Evolutionary conservation across 2,888 invertebrate species (phyloP), one percentile per base, ranked within the genome.

Genomic region (Eutolmus rufibarbis): DNA sequence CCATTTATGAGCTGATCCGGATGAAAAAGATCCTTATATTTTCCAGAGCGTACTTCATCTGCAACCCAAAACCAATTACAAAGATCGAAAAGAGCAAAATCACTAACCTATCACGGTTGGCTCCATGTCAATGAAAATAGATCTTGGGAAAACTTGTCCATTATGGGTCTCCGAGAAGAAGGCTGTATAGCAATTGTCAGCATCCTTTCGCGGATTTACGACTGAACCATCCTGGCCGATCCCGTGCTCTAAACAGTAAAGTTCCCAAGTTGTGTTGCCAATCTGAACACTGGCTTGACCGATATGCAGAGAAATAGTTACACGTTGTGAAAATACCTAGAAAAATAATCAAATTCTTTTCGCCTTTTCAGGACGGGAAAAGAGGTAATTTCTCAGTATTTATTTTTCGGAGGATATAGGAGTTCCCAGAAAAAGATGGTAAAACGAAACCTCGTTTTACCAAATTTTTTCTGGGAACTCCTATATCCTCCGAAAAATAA

Each of bases 111-210:
- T 96, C 78, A 98, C 98, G 81, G 97, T 97, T 74, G 97, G 96
- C 92, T 98, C 98, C 89, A 97, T 93, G 91, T 98, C 98, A 86
- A 98, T 96, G 94, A 97, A 97, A 57, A 97, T 95, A 1, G 96
- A 96, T 89, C 97, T 93, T 1, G 97, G 97, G 78, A 97, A 97
- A 94, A 97, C 96, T 92, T 97, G 97, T 43, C 97, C 97, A 88
- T 95, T 91, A 89, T 95, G 96, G 5, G 97, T 97, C 92, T 97
- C 97, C 16, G 95, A 94, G 92, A 96, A 96, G 91, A 96, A 96
- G 1, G 96, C 95, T 89, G 95, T 95, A 91, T 95, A 95, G 91
- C 94, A 95, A 66, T 93, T 92, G 81, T 92, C 93, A 23, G 90
- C 89, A 34, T 92, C 90, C 1, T 93, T 93, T 88, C 90, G 91